These are phyloP conservation scores for Orchesella cincta DNA, from an alignment of 1,140 invertebrate genomes.

Conservation along the genomic window DNA sequence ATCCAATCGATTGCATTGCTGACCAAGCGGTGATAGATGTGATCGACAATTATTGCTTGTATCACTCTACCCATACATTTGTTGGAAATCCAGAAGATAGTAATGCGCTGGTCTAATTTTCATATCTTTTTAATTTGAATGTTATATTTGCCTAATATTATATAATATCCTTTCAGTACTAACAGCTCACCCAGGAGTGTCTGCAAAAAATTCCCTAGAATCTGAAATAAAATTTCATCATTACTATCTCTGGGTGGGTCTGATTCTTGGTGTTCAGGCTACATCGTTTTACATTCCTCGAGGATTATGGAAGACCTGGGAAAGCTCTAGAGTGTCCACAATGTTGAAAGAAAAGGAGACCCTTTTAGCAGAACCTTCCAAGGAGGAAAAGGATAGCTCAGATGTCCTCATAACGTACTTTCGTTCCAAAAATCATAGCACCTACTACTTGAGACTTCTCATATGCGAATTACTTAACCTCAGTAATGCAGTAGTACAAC, in stretches of 20 bases:
- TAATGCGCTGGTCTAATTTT: too few species aligned
- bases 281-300: background rate
- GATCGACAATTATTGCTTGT: conserved; percentile 53
- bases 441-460: conserved; percentile 75
- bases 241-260: background rate
- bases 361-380: background rate
- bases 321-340: background rate
- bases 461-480: conserved; percentile 70
- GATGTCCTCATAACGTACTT: background rate
- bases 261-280: background rate
- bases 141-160: background rate
- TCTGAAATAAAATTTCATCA: background rate
- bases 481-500: conserved; percentile 68
- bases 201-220: background rate
- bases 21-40: conserved; percentile 53
- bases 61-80: conserved; percentile 56
- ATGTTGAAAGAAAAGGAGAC: background rate
- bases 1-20: conserved; percentile 68
- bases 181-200: background rate
- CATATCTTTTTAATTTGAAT: background rate
- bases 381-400: background rate
- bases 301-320: background rate
- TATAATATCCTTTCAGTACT: background rate
- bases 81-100: conserved; percentile 23
- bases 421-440: background rate